These are phyloP conservation scores for Ptychobarbus kaznakovi DNA, from an alignment of 2,797 vertebrate genomes.

Conservation along the genomic window DNA sequence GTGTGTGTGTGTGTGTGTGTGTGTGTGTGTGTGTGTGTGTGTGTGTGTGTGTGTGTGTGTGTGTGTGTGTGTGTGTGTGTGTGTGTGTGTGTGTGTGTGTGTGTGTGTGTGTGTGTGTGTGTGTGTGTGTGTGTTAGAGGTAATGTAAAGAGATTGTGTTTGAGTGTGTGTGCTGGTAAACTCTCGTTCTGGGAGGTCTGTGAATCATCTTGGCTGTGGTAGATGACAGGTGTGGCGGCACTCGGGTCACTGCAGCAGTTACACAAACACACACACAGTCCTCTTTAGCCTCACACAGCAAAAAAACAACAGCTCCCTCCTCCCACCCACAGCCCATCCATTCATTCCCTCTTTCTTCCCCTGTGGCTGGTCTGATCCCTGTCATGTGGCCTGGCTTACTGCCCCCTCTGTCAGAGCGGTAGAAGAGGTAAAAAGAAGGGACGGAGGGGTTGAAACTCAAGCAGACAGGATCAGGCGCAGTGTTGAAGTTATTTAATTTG, in stretches of 20 bases:
- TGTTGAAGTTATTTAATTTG: conserved; percentile 41
- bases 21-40: not conserved
- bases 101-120: not conserved
- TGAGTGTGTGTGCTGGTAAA: not conserved
- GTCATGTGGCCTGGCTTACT: conserved; percentile 64
- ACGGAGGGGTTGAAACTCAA: conserved; percentile 3
- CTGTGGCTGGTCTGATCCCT: conserved; percentile 47
- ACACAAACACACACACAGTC: conserved; percentile 32
- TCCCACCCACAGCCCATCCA: not conserved
- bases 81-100: not conserved
- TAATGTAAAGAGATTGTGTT: not conserved
- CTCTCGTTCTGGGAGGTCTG: conserved; percentile 16
- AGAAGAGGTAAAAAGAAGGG: not conserved
- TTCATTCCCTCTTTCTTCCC: not conserved
- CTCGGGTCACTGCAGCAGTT: conserved; percentile 26
- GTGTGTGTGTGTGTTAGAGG: not conserved
- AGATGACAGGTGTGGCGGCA: conserved; percentile 23
- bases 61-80: not conserved
- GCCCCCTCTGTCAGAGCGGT: conserved; percentile 10
- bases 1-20: not conserved
- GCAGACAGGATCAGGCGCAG: conserved; percentile 15
- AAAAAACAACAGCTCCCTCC: conserved; percentile 8
- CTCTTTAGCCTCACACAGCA: conserved; percentile 24
- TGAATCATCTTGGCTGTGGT: conserved; percentile 13
- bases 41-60: not conserved